These are phyloP conservation scores for Crocuta crocuta DNA, from an alignment of 2,113 vertebrate species.

Conservation along the genomic window DNA sequence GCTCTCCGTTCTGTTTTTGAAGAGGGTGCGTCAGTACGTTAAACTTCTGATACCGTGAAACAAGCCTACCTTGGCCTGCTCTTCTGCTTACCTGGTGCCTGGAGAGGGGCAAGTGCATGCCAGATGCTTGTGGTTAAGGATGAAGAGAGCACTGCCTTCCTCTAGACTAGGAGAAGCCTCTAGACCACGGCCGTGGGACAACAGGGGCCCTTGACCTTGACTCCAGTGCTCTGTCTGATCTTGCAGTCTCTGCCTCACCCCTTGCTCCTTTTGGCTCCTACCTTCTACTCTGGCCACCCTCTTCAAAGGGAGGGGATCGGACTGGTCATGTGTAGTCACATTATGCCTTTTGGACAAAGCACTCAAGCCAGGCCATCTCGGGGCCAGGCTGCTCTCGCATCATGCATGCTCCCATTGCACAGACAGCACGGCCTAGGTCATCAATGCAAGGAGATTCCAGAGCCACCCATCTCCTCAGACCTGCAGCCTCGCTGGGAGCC, in stretches of 20 bases:
- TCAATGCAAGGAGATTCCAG: neutral
- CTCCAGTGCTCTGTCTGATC: neutral
- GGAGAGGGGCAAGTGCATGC: neutral
- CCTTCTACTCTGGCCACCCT: neutral
- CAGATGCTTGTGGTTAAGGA: neutral
- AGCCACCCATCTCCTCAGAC: too few species aligned
- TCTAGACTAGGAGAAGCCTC: neutral
- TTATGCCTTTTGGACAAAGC: neutral
- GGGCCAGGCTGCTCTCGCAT: neutral
- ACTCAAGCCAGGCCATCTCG: neutral
- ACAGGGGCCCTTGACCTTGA: too few species aligned
- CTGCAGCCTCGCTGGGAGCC: neutral
- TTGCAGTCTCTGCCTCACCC: neutral
- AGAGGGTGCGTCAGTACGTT: fast-evolving
- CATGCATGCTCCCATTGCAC: fast-evolving
- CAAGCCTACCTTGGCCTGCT: neutral
- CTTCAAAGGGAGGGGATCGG: neutral
- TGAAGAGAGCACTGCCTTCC: neutral
- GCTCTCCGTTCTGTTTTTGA: neutral
- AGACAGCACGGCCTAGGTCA: neutral
- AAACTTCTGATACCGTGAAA: neutral
- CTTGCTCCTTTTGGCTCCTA: neutral
- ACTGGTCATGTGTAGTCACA: neutral
- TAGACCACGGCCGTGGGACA: too few species aligned
- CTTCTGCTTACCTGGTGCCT: neutral